Evolutionary conservation across 1,140 invertebrate genomes (phyloP), one percentile per base, ranked within the genome.

Genomic region (Zaprionus taronus): DNA sequence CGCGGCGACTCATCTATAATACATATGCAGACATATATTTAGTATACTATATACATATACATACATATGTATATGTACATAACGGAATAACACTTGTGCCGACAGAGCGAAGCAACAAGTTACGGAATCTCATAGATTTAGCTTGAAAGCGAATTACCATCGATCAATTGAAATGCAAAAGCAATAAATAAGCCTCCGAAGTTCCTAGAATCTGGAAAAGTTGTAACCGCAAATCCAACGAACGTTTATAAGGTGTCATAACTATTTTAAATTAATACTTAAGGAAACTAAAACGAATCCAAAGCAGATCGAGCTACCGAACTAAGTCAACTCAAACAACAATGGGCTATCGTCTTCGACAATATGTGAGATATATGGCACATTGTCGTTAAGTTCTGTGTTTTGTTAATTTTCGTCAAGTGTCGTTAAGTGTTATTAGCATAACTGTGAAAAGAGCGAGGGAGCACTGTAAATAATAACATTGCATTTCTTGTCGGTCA

Each of bases 301-400:
- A 41, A n/a, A 41, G 6, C 41, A 47, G 31, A 34, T 34, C 63
- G 47, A 51, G 15, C 38, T 41, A 17, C 17, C 41, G 31, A 44
- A 65, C 14, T 12, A 41, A 41, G 20, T 55, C 17, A 65, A 60
- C 66, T 47, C 34, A 53, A 78, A 55, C 51, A 34, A 68, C 44
- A 24, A 91, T 91, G 87, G 77, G 72, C 70, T 91, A 91, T 71
- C 83, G 77, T 51, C 64, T 91, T 72, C 79, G 80, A 57, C 72
- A 70, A 65, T 87, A 91, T 84, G 87, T 91, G 87, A 91, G 87
- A 80, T 86, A 76, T 71, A 53, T 49, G 41, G 49, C 57, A 68
- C 44, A 44, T 9, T 58, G 69, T 79, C 65, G 71, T 87, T 83
- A 49, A 78, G 69, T 79, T 73, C 58, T 38, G 22, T 65, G 51